Base-by-base conservation (phyloP, 2,797 vertebrate genomes). In the Telmatherina bonti region DNA sequence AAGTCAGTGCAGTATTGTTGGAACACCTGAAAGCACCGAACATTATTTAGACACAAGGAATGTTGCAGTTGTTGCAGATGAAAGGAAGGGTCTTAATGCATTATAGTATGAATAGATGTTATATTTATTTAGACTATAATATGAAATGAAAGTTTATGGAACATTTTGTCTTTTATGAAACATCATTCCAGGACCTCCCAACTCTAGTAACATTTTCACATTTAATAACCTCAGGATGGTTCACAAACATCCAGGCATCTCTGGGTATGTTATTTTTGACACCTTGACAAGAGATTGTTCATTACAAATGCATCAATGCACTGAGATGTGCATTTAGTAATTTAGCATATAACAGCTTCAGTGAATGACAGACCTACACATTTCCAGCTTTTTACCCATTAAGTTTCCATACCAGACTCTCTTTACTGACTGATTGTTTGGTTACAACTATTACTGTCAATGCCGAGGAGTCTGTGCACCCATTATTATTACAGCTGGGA, bases 371-470 rank as follows among this genome's bases (percentile, higher is more conserved):
- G 35, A 43, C 41, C 63, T 29, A 33, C 35, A 72, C 16, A 33
- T 67, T 78, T 78, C 49, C 30, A 51, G 67, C 76, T 81, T 73
- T 89, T 80, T 75, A 81, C 20, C 12, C 57, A 79, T 85, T 74
- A 85, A 13, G 35, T 7, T 38, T 71, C 67, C 9, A 7, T 56
- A 67, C 62, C n/a, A 60, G 30, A 13, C 36, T 59, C 41, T 64
- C 38, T 73, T 74, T 60, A 56, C 36, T 69, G 64, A 68, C 20
- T 20, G 26, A 52, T 63, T 53, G 13, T 15, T 31, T 67, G 51
- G 63, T 77, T 74, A 47, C n/a, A 72, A 54, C 22, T 27, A 45
- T 77, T 53, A 72, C 56, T 74, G 51, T 62, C 38, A 59, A 11
- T 53, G 47, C 3, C 35, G 69, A 62, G 20, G 26, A 63, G 36